These are phyloP conservation scores for Mastigias papua DNA, from an alignment of 30 jellyfish, hydroid and myxozoan genomes.

Conservation along the genomic window DNA sequence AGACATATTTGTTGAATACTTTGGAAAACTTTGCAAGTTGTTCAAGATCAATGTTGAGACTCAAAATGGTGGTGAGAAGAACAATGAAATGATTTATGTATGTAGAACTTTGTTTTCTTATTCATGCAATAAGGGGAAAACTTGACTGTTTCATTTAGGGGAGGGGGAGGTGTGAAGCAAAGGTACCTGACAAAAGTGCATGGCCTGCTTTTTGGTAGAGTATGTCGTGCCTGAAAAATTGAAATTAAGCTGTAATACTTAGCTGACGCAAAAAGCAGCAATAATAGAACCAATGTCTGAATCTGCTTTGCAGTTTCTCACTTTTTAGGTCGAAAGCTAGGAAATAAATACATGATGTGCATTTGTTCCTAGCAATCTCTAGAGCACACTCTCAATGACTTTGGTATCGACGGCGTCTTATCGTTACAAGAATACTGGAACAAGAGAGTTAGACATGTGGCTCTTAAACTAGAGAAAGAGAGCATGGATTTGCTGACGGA, in stretches of 20 bases:
- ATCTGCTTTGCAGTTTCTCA: no score
- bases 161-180: no score
- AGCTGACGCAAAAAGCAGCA: no score
- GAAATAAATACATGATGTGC: no score
- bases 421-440: slow-evolving; percentile 91
- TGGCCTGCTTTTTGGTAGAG: no score
- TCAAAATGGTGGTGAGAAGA: slow-evolving; percentile 31
- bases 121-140: no score
- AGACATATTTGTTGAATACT: slow-evolving; percentile 78
- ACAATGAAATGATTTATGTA: slow-evolving; percentile 22
- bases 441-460: slow-evolving; percentile 76
- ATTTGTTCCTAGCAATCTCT: slow-evolving; percentile 28
- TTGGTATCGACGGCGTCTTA: slow-evolving; percentile 64
- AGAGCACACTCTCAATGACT: slow-evolving; percentile 71
- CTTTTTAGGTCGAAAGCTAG: no score
- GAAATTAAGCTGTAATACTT: no score
- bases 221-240: no score
- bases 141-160: no score
- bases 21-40: slow-evolving; percentile 63
- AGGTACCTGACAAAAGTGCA: no score
- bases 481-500: slow-evolving; percentile 85
- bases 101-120: neutral
- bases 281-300: no score
- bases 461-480: slow-evolving; percentile 89
- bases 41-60: slow-evolving; percentile 46